Base-by-base conservation (phyloP, 2,113 vertebrate genomes). In the Zosterops borbonicus region DNA sequence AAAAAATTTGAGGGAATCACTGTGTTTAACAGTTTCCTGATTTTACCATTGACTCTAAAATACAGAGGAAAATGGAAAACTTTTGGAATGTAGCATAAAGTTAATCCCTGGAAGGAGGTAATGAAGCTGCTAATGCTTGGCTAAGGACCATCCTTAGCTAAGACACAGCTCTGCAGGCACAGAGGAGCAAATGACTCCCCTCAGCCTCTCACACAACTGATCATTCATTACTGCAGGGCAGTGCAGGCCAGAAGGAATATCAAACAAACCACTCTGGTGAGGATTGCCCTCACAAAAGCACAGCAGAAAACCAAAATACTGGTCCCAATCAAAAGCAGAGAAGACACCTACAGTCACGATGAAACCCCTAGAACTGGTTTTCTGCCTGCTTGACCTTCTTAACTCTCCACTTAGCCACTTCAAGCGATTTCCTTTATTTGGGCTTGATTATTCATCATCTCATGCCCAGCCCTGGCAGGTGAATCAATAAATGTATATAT, bases 121-220 rank as follows among this genome's bases (percentile, higher is more conserved):
- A 93, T 69, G 83, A 60, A 83, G 92, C 84, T 75, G 77, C 52
- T 87, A 21, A 91, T 84, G 81, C 83, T 83, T 87, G 52, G 22
- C 64, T 81, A 47, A 63, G 73, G 14, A 78, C 39, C 73, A 82
- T 52, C 69, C 77, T 78, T 15, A 81, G 82, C 65, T 90, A 65
- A n/a, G 60, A 52, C 35, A 22, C 47, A 47, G 37, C 70, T 92
- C 14, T 41, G 50, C 41, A 77, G 71, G n/a, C 46, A 41, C 6
- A 55, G 69, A 68, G 39, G 46, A 83, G 42, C 31, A 53, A 83
- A 89, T 5, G 9, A 41, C 58, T 62, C 83, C 37, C 24, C 50
- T 58, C 67, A 75, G 70, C 2, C 0, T 55, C 85, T 75, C 73
- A 63, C 42, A 50, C 23, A 78, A 39, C 25, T n/a, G 44, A 75